Conservation (phyloP, 2,113 vertebrate species). For the Psilopsiagon aymara region DNA sequence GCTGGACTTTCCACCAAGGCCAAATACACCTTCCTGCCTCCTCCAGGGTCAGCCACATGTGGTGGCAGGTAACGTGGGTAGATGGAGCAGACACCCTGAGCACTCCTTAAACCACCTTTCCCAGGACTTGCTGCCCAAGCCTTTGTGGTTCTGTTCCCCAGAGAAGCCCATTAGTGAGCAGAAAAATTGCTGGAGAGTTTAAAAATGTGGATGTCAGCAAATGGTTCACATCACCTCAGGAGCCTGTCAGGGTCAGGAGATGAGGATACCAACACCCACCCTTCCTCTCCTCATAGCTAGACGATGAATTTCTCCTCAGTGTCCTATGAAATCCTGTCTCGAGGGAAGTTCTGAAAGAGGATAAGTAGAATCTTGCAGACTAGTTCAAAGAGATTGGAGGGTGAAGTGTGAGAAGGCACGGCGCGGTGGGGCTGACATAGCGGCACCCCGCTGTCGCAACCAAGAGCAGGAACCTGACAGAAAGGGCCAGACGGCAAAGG, state of each 20-base stretch:
- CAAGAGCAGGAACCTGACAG: neutral
- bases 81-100: neutral
- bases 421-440: neutral
- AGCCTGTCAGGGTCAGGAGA: neutral
- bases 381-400: neutral
- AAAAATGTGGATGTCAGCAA: neutral
- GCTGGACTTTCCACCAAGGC: neutral
- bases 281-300: conserved; percentile 26
- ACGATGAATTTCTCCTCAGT: neutral
- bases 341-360: neutral
- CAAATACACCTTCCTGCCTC: neutral
- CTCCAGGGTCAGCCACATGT: neutral
- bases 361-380: neutral
- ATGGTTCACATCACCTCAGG: neutral
- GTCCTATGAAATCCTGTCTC: neutral
- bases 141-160: neutral
- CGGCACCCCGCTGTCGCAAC: rapidly evolving
- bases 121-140: neutral
- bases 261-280: neutral
- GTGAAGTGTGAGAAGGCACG: neutral
- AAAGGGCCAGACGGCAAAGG: neutral
- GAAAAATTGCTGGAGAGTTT: neutral
- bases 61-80: rapidly evolving
- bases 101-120: neutral
- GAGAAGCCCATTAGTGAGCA: neutral